phyloP scores from a whole-genome alignment of 2,113 vertebrate species.

The Ameiurus melas region DNA sequence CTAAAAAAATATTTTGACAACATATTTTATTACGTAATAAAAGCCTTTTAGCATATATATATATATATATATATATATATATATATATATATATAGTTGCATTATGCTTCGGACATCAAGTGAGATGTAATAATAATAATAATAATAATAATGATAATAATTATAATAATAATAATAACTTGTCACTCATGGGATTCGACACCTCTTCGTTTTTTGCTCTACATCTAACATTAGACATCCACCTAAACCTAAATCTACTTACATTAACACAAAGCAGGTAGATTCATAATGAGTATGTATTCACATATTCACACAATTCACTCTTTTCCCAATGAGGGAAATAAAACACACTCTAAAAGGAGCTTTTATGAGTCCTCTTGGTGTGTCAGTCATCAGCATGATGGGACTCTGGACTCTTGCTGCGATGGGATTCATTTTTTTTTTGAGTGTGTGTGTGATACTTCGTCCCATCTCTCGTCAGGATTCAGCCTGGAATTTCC shows the following conservation, averaged over 20 bases:
- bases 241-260: constrained; percentile 15
- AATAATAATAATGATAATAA: too few species aligned
- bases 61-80: too few species aligned
- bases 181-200: not conserved
- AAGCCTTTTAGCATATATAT: not conserved
- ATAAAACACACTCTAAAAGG: constrained; percentile 19
- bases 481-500: constrained; percentile 48
- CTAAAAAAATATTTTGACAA: not conserved
- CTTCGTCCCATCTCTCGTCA: constrained; percentile 29
- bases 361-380: constrained; percentile 21
- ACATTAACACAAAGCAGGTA: not conserved
- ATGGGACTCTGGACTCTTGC: constrained; percentile 24
- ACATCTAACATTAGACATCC: not conserved
- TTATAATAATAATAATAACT: not conserved
- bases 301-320: constrained; percentile 12
- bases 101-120: not conserved
- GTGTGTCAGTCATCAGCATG: constrained; percentile 34
- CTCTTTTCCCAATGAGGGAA: not conserved
- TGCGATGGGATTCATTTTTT: constrained; percentile 11
- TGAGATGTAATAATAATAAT: too few species aligned
- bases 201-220: not conserved
- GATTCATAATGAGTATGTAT: constrained; percentile 20
- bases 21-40: not conserved
- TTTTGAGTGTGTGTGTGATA: constrained; percentile 30
- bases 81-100: too few species aligned